Conservation (phyloP, 1,140 invertebrate species). For the Drosophila persimilis region DNA sequence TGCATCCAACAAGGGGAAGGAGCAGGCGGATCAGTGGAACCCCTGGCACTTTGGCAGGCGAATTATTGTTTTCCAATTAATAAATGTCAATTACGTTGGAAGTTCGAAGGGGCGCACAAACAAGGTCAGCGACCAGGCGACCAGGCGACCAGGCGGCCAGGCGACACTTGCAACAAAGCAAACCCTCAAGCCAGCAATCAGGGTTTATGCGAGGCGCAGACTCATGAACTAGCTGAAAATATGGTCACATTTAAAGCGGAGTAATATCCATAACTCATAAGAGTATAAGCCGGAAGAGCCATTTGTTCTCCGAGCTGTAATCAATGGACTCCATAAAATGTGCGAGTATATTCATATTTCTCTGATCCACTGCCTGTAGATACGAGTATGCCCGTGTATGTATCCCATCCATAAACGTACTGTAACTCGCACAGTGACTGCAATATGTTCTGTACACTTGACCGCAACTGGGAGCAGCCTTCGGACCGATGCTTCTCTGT, state of each 20-base stretch:
- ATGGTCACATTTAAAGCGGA: too few species aligned
- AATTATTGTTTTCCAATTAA: constrained; percentile 83
- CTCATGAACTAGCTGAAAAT: constrained; percentile 3
- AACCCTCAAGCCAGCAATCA: not conserved
- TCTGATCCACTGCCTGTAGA: too few species aligned
- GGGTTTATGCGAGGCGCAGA: constrained; percentile 25
- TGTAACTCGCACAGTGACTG: constrained; percentile 48
- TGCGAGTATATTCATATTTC: too few species aligned
- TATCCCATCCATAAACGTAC: constrained; percentile 44
- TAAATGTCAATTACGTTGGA: constrained; percentile 79
- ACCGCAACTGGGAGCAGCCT: constrained; percentile 45
- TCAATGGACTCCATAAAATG: too few species aligned
- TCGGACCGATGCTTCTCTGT: not conserved
- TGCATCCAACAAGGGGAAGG: constrained; percentile 26
- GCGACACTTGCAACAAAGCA: constrained; percentile 3
- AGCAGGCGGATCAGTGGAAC: not conserved
- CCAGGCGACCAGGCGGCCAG: too few species aligned
- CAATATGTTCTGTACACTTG: constrained; percentile 72
- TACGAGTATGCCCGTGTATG: not conserved
- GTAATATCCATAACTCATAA: too few species aligned
- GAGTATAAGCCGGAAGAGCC: too few species aligned
- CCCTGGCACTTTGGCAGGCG: constrained; percentile 53
- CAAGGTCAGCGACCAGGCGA: constrained; percentile 50
- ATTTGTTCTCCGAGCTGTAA: constrained; percentile 10
- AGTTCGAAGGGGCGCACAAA: constrained; percentile 45